Percentiles rank a stretch among this genome's conserved stretches.
These are phyloP conservation scores for Rhinogobio ventralis DNA, from an alignment of 2,797 vertebrate species.

Conservation along the genomic window DNA sequence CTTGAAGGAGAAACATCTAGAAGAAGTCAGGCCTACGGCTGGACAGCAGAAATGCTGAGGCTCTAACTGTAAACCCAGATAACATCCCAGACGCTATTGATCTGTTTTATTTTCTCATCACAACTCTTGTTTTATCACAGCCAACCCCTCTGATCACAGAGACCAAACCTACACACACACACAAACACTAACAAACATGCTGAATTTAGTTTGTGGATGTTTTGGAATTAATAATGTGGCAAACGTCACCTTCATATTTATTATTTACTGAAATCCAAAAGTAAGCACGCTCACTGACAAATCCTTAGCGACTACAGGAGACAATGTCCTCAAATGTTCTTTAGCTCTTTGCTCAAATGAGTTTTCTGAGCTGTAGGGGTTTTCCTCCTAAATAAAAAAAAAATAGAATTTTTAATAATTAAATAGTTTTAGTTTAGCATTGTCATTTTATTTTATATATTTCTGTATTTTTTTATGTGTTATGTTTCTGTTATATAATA, in stretches of 20 bases:
- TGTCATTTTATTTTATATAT: not conserved
- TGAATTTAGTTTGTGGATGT: not conserved
- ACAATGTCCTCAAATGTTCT: constrained; percentile 17
- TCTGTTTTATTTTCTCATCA: constrained; percentile 53
- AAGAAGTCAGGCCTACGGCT: constrained; percentile 23
- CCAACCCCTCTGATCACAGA: not conserved
- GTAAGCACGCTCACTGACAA: not conserved
- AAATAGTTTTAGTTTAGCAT: not conserved
- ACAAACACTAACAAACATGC: constrained; percentile 14
- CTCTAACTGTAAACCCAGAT: constrained; percentile 38
- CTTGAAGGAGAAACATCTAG: constrained; percentile 26
- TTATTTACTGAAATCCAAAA: constrained; percentile 35
- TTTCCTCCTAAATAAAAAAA: not conserved
- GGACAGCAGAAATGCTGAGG: constrained; percentile 11
- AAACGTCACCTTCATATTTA: constrained; percentile 15
- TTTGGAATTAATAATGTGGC: constrained; percentile 29
- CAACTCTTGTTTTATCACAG: constrained; percentile 40
- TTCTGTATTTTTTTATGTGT: not conserved
- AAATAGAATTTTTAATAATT: not conserved
- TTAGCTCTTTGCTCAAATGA: not conserved
- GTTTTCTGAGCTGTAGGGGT: not conserved
- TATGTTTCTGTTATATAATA: constrained; percentile 8
- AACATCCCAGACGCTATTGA: constrained; percentile 43
- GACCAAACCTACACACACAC: constrained; percentile 23
- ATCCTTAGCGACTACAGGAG: not conserved